These are phyloP conservation scores for Chrysomela aeneicollis DNA, from an alignment of 2,888 invertebrate species.

Conservation along the genomic window DNA sequence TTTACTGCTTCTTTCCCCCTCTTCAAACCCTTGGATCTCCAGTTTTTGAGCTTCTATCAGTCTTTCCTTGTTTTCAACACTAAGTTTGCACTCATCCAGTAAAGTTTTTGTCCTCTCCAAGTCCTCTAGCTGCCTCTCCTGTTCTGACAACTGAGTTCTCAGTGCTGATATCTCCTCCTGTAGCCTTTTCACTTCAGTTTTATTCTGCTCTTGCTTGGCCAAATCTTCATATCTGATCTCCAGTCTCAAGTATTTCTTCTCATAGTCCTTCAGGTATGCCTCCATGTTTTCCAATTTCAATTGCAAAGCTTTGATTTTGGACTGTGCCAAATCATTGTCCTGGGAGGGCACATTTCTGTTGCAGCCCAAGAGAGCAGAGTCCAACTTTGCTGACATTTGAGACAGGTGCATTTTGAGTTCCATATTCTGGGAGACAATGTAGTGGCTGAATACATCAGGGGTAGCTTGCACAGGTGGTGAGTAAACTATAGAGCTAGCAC, in stretches of 20 bases:
- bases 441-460: constrained; percentile 61
- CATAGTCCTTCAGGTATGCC: constrained; percentile 44
- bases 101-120: constrained; percentile 32
- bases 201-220: constrained; percentile 16
- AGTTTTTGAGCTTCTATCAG: constrained; percentile 36
- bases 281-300: constrained; percentile 56
- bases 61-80: constrained; percentile 32
- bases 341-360: background rate
- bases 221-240: constrained; percentile 32
- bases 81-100: constrained; percentile 26
- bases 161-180: constrained; percentile 29
- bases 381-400: constrained; percentile 71
- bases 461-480: constrained; percentile 32
- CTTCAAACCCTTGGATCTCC: constrained; percentile 36
- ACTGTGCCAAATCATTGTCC: constrained; percentile 39
- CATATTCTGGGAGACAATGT: constrained; percentile 69
- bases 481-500: constrained; percentile 26
- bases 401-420: constrained; percentile 72
- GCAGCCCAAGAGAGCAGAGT: constrained; percentile 62
- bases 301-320: constrained; percentile 58
- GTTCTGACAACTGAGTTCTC: constrained; percentile 25
- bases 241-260: constrained; percentile 38
- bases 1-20: constrained; percentile 32
- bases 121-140: constrained; percentile 29
- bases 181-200: constrained; percentile 26